Base-by-base conservation (phyloP, 2,113 vertebrate species). In the Nannospalax galili region DNA sequence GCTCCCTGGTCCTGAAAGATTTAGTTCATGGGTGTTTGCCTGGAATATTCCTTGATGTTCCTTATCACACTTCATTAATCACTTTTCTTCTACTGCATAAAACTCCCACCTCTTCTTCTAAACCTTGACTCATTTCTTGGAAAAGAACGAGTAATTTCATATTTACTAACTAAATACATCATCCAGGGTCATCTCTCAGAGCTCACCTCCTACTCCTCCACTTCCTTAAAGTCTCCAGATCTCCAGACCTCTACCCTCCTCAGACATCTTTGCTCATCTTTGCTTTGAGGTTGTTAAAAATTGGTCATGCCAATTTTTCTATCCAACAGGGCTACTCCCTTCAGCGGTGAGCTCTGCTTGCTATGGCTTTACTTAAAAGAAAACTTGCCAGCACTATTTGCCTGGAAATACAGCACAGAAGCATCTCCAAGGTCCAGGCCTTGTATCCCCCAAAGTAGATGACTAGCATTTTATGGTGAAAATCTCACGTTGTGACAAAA, bases 61-160 rank as follows among this genome's bases (percentile, higher is more conserved):
- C n/a, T 64, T 60, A 52, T 26, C 40, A 6, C 37, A 32, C 52
- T n/a, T 87, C 81, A 73, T 67, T 84, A 87, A 87, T 58, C 64
- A 35, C 56, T 65, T 90, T 84, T n/a, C 45, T 74, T 90, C 64
- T 69, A 35, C 32, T 92, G 48, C 28, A 32, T 87, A 84, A 93
- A 96, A 89, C 52, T 60, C 32, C 52, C 37, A 77, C 58, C 52
- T 78, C 64, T 60, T 91, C 65, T 90, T 95, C 84, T 77, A 84
- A 87, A 62, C 11, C 75, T 84, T 93, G 91, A 92, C 67, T 93
- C 88, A 74, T 62, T 93, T 88, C 80, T 81, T 91, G 73, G 84
- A 95, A 81, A 30, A 64, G 3, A n/a, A n/a, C 37, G 45, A 62
- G 45, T 56, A 26, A 84, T 52, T 72, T 96, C 70, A 45, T 85